Evolutionary conservation across 2,797 vertebrate genomes (phyloP).

Genomic region (Falco concolor): DNA sequence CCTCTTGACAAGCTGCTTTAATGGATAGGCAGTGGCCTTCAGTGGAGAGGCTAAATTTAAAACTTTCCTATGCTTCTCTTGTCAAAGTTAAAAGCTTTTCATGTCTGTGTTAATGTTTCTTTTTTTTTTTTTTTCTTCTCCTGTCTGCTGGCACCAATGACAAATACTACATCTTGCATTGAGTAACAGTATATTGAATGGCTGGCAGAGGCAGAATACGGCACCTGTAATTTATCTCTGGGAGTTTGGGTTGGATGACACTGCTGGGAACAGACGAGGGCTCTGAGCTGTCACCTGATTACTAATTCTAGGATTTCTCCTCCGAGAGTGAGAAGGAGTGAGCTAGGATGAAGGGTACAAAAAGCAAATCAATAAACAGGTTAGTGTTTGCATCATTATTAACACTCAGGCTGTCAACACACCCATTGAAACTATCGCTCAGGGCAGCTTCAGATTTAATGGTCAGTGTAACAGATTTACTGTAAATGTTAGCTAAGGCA

Average conservation of each 20-base stretch:
- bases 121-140: background rate
- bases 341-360: conserved; percentile 78
- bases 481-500: conserved; percentile 77
- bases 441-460: conserved; percentile 78
- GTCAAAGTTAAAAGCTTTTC: conserved; percentile 80
- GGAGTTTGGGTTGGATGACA: conserved; percentile 78
- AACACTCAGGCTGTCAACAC: conserved; percentile 78
- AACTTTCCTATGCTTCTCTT: conserved; percentile 72
- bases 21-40: conserved; percentile 64
- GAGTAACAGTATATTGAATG: conserved; percentile 76
- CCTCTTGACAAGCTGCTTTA: conserved; percentile 54
- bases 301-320: conserved; percentile 80
- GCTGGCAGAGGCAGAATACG: conserved; percentile 72
- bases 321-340: conserved; percentile 73
- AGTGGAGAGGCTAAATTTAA: conserved; percentile 70
- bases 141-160: conserved; percentile 74
- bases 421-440: conserved; percentile 76
- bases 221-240: conserved; percentile 77
- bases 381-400: conserved; percentile 81
- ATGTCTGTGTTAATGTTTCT: conserved; percentile 71
- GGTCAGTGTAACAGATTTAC: conserved; percentile 81
- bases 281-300: conserved; percentile 78
- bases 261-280: conserved; percentile 71
- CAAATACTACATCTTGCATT: conserved; percentile 71
- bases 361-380: conserved; percentile 84